phyloP scores from a whole-genome alignment of 2,797 vertebrate genomes.

The Falco concolor region DNA sequence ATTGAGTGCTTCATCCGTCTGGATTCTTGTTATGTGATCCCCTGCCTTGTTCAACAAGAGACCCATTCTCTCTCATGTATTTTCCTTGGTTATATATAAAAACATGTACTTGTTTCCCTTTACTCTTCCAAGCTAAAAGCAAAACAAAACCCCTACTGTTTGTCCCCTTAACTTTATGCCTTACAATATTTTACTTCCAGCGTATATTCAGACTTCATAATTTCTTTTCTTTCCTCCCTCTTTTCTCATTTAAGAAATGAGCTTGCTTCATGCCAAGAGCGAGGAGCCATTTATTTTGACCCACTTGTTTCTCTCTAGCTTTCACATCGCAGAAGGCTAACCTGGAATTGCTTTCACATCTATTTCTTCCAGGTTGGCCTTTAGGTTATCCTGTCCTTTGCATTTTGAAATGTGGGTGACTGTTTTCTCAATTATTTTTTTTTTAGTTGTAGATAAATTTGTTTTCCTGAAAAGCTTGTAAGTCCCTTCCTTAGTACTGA shows the following conservation, averaged over 20 bases:
- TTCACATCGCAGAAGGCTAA: too few relatives aligned
- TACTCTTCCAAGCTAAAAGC: constrained; percentile 41
- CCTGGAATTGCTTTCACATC: neutral
- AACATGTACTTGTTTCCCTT: constrained; percentile 39
- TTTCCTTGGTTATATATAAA: constrained; percentile 47
- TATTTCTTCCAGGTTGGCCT: neutral
- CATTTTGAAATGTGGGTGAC: neutral
- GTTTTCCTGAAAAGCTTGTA: neutral
- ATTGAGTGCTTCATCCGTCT: neutral
- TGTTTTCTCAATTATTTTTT: neutral
- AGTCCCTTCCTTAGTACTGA: neutral
- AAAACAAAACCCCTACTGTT: constrained; percentile 39
- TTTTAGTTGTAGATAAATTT: neutral
- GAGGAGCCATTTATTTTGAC: constrained; percentile 13
- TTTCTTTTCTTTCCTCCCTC: constrained; percentile 1
- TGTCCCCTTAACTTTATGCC: neutral
- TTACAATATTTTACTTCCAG: constrained; percentile 35
- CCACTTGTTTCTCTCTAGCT: neutral
- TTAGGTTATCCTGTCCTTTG: neutral
- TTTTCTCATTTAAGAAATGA: constrained; percentile 1
- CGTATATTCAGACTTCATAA: neutral
- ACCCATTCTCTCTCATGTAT: constrained; percentile 22
- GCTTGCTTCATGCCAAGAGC: neutral
- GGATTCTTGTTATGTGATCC: constrained; percentile 39
- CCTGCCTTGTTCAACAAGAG: constrained; percentile 41